A percentile compares a stretch with the other conserved stretches of the same genome.
These are phyloP conservation scores for Crematogaster levior DNA, from an alignment of 2,888 invertebrate genomes.

Conservation along the genomic window DNA sequence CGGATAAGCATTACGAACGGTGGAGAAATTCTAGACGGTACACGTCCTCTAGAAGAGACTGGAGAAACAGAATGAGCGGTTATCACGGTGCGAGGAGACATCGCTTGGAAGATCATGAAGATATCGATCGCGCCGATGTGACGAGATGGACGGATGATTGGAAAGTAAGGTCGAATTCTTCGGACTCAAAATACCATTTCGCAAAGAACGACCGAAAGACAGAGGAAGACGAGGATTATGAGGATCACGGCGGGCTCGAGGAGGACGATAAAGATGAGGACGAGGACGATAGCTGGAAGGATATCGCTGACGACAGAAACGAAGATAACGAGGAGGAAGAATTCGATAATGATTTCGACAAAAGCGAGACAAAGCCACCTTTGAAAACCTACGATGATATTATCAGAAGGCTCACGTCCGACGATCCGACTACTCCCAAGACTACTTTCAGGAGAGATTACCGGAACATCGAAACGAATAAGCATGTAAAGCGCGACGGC, in stretches of 20 bases:
- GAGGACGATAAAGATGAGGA: slow-evolving; percentile 59
- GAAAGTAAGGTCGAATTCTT: slow-evolving; percentile 53
- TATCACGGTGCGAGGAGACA: slow-evolving; percentile 49
- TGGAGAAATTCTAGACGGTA: slow-evolving; percentile 56
- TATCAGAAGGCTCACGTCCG: slow-evolving; percentile 79
- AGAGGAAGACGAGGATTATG: slow-evolving; percentile 64
- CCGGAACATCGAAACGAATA: slow-evolving; percentile 74
- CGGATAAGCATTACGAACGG: slow-evolving; percentile 39
- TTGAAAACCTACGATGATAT: slow-evolving; percentile 83
- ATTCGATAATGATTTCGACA: slow-evolving; percentile 78
- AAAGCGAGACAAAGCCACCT: slow-evolving; percentile 72
- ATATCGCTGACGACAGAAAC: slow-evolving; percentile 66
- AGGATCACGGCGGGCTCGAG: slow-evolving; percentile 55
- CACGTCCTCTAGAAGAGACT: slow-evolving; percentile 39
- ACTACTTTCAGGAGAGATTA: slow-evolving; percentile 71
- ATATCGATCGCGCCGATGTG: background rate
- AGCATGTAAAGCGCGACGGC: slow-evolving; percentile 75
- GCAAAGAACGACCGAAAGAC: slow-evolving; percentile 27
- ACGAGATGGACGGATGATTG: slow-evolving; percentile 49
- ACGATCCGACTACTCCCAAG: slow-evolving; percentile 72
- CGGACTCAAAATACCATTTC: slow-evolving; percentile 19
- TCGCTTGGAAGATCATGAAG: slow-evolving; percentile 41
- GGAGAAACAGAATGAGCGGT: slow-evolving; percentile 17
- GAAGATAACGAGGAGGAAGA: slow-evolving; percentile 66
- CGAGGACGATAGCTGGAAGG: slow-evolving; percentile 40